A percentile compares a stretch with the other conserved stretches of the same genome.
Conservation (phyloP, 2,888 invertebrate genomes). For the Torymus auratus region DNA sequence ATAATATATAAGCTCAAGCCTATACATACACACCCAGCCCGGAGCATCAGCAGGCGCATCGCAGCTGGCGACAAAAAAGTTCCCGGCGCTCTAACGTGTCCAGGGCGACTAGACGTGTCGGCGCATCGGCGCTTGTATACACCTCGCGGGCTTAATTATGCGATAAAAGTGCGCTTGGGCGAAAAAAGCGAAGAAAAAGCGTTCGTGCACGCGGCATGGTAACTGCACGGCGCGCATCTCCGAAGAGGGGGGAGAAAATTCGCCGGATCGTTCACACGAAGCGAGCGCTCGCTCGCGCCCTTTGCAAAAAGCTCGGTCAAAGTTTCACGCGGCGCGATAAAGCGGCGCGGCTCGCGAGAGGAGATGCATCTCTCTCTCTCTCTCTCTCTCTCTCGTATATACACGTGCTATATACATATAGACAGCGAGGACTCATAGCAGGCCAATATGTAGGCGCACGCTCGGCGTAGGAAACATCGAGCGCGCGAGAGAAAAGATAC, state of each 20-base stretch:
- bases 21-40: too few species aligned
- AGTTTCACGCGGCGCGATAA: slow-evolving; percentile 53
- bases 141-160: slow-evolving; percentile 42
- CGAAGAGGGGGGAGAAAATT: background rate
- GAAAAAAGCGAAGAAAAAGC: background rate
- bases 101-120: background rate
- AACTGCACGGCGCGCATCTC: slow-evolving; percentile 14
- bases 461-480: slow-evolving; percentile 20
- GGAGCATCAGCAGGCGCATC: too few species aligned
- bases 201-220: background rate
- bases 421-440: slow-evolving; percentile 28
- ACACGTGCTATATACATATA: background rate
- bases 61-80: too few species aligned
- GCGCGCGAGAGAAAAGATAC: slow-evolving; percentile 47
- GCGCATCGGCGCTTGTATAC: background rate
- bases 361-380: slow-evolving; percentile 39
- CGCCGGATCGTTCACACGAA: slow-evolving; percentile 16
- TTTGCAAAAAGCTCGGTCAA: slow-evolving; percentile 50
- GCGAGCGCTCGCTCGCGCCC: background rate
- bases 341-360: background rate
- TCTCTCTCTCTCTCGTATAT: background rate
- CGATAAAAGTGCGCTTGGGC: slow-evolving; percentile 14
- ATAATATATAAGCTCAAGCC: too few species aligned
- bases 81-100: too few species aligned
- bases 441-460: slow-evolving; percentile 34